A percentile compares a stretch with the other conserved stretches of the same genome.
phyloP scores from a whole-genome alignment of 2,888 invertebrate genomes.

The Sceliomorpha sp. region DNA sequence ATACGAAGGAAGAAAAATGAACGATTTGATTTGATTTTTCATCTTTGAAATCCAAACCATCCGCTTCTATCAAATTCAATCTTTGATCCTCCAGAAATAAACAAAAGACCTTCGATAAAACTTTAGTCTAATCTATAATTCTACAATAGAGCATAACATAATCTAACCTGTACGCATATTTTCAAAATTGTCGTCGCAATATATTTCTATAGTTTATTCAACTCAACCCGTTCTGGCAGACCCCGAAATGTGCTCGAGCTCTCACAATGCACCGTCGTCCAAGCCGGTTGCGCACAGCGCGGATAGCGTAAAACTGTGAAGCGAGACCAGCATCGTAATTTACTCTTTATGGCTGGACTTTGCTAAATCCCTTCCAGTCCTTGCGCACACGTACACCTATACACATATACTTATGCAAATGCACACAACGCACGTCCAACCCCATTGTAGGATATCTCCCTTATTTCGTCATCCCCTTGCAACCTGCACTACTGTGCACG shows the following conservation, averaged over 20 bases:
- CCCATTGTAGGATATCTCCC: conserved; percentile 14
- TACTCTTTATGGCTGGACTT: conserved; percentile 72
- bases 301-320: conserved; percentile 68
- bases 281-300: conserved; percentile 32
- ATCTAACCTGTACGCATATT: no score
- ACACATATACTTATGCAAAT: conserved; percentile 15
- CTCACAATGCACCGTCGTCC: conserved; percentile 43
- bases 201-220: conserved; percentile 48
- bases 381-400: conserved; percentile 35
- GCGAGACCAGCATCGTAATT: conserved; percentile 72
- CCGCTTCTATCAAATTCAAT: no score
- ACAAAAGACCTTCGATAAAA: no score
- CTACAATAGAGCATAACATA: no score
- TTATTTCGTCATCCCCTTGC: conserved; percentile 24
- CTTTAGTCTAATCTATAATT: no score
- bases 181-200: conserved; percentile 33
- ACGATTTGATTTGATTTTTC: no score
- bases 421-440: conserved; percentile 1
- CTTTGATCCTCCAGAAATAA: no score
- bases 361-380: conserved; percentile 67
- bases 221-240: conserved; percentile 21
- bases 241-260: conserved; percentile 38
- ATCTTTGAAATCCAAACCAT: no score
- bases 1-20: no score
- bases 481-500: no score